A percentile compares a stretch with the other conserved stretches of the same genome.
phyloP scores from a whole-genome alignment of 2,113 vertebrate genomes.

The Podiceps cristatus region DNA sequence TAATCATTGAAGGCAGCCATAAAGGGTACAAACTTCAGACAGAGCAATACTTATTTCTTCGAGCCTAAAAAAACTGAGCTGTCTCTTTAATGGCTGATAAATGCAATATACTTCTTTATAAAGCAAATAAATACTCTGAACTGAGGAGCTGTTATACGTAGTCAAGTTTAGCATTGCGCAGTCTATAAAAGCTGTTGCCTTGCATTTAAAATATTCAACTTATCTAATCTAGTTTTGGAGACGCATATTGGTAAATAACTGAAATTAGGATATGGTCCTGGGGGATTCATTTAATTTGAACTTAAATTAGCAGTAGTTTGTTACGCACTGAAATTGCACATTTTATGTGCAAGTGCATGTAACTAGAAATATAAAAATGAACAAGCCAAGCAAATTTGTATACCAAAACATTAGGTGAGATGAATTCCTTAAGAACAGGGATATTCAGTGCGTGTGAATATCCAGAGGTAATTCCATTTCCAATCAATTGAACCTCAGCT shows the following conservation, averaged over 20 bases:
- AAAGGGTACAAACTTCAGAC: not conserved
- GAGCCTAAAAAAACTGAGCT: not conserved
- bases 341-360: conserved; percentile 19
- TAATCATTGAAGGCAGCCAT: not conserved
- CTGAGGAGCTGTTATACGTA: not conserved
- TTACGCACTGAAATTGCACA: conserved; percentile 20
- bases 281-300: not conserved
- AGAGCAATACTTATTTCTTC: not conserved
- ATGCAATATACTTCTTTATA: not conserved
- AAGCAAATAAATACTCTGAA: not conserved
- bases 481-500: conserved; percentile 21
- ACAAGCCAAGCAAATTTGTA: not conserved
- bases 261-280: not conserved
- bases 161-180: not conserved
- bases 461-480: conserved; percentile 53
- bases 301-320: conserved; percentile 10
- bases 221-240: not conserved
- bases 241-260: not conserved
- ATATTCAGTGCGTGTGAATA: not conserved
- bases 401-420: not conserved
- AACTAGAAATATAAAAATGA: conserved; percentile 45
- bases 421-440: not conserved
- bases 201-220: not conserved
- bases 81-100: conserved; percentile 1
- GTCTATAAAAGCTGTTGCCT: not conserved